Evolutionary conservation across 1,140 invertebrate species (phyloP), one percentile per base, ranked within the genome.

Genomic region (Thaumatotibia leucotreta): DNA sequence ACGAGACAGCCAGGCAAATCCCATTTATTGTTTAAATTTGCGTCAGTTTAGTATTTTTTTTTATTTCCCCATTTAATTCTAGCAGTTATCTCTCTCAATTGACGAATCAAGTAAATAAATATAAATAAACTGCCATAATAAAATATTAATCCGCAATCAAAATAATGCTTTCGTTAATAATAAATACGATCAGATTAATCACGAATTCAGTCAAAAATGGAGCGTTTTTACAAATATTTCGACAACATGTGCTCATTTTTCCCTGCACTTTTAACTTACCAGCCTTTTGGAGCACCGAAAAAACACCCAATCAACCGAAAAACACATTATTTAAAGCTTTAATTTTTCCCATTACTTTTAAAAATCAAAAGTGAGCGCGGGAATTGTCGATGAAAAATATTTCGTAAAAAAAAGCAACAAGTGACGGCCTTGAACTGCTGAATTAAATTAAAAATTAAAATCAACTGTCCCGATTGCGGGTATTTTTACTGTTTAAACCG

Each of bases 401-500:
- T 58, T 1, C 24, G 52, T 58, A 58, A 58, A 54, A 22, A n/a
- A 52, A 58, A 27, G 52, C 52, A 58, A 58, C 52, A 58, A 27
- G 52, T 58, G 52, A 58, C 4, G 39, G 39, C 23, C 52, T 58
- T 58, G 52, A 58, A 58, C 52, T 58, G 23, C 24, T 2, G 24
- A 58, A 58, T 58, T 58, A 58, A 58, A 58, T 58, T 58, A 27
- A 58, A 58, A 54, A 24, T 54, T 27, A 54, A 54, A 54, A 58
- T 58, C 23, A 27, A 58, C 52, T 52, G 50, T 52, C 11, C 6
- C 52, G 52, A 45, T 45, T 45, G 39, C 17, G 39, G 39, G 39
- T 45, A 45, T 45, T 45, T 45, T 45, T 45, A 17, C 52, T 58
- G n/a, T 58, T 58, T 58, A 58, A 58, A 58, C 24, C 29, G 52